Conservation (phyloP, 2,888 invertebrate species). For the Neocrepidodera transversa region DNA sequence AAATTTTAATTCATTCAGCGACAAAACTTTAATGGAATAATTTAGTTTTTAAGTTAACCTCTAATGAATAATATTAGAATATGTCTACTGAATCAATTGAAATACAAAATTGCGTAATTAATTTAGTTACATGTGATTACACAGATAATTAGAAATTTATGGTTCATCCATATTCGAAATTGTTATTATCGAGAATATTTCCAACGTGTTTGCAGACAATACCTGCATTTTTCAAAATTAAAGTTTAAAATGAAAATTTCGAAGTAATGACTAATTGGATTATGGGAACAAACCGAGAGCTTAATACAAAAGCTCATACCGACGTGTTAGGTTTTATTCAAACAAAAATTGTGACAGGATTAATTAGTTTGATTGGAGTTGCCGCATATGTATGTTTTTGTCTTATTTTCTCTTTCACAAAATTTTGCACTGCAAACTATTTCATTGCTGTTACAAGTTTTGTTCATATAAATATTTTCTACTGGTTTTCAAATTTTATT, state of each 20-base stretch:
- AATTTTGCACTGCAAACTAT: background rate
- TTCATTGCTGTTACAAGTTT: background rate
- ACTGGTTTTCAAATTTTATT: no score
- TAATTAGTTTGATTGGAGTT: background rate
- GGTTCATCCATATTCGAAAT: no score
- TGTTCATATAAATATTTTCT: no score
- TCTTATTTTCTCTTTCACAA: background rate
- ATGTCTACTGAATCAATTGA: no score
- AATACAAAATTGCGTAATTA: no score
- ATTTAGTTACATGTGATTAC: no score
- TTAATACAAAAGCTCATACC: constrained; percentile 2
- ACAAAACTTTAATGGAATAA: no score
- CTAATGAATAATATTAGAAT: no score
- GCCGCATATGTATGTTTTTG: background rate
- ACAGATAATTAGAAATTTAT: no score
- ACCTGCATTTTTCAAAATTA: constrained; percentile 9
- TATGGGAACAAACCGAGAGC: constrained; percentile 11
- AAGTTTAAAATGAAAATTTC: constrained; percentile 16
- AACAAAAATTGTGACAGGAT: background rate
- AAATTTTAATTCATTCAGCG: no score
- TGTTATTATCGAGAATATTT: background rate
- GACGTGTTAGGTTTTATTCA: background rate
- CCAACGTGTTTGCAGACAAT: background rate
- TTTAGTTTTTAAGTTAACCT: no score
- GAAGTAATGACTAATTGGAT: constrained; percentile 21